Percentiles rank a stretch among this genome's conserved stretches.
Conservation (phyloP, 2,797 vertebrate species). For the Neostethus bicornis region DNA sequence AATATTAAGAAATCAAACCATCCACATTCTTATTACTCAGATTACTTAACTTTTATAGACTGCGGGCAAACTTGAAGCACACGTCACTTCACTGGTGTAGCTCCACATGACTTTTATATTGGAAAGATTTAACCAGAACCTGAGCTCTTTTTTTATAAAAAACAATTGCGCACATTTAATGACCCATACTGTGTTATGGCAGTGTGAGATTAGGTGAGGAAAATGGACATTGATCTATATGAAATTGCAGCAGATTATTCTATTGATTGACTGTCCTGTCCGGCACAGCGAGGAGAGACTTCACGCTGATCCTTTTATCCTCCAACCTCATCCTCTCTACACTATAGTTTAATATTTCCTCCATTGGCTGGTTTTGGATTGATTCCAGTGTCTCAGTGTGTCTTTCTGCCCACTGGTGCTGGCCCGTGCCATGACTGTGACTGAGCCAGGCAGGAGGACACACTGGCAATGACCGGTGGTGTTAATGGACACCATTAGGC, state of each 20-base stretch:
- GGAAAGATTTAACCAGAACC: slow-evolving; percentile 12
- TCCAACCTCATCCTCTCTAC: slow-evolving; percentile 16
- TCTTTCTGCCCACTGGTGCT: slow-evolving; percentile 25
- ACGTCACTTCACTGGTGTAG: slow-evolving; percentile 4
- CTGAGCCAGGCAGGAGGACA: slow-evolving; percentile 36
- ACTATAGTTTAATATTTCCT: slow-evolving; percentile 40
- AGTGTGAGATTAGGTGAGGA: slow-evolving; percentile 26
- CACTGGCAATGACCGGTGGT: slow-evolving; percentile 44
- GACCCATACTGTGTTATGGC: slow-evolving; percentile 18
- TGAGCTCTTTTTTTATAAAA: background rate
- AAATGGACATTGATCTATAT: slow-evolving; percentile 42
- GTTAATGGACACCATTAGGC: slow-evolving; percentile 64
- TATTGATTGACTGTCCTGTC: slow-evolving; percentile 38
- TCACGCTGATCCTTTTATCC: slow-evolving; percentile 39
- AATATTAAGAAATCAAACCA: no score
- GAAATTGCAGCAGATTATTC: slow-evolving; percentile 33
- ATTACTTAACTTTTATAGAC: background rate
- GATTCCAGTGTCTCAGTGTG: slow-evolving; percentile 33
- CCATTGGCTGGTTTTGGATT: slow-evolving; percentile 33
- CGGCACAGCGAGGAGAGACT: slow-evolving; percentile 17
- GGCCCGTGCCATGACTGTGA: slow-evolving; percentile 29
- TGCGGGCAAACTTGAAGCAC: background rate
- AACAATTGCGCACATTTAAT: slow-evolving; percentile 17
- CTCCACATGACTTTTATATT: slow-evolving; percentile 3
- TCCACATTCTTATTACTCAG: background rate